phyloP scores from a whole-genome alignment of 2,113 vertebrate genomes.

The Leptocoma aspasia region DNA sequence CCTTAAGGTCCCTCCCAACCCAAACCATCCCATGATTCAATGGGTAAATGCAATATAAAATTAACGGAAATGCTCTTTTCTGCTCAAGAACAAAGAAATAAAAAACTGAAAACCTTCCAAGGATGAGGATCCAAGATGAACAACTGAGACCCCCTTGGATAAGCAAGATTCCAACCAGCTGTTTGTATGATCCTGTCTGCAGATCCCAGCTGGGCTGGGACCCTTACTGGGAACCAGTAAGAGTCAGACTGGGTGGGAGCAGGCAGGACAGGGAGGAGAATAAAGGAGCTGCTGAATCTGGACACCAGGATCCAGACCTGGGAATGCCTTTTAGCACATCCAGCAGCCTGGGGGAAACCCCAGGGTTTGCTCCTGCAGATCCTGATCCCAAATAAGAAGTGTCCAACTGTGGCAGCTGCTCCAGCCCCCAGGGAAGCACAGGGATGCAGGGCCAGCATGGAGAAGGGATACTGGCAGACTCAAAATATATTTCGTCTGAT shows the following conservation, averaged over 20 bases:
- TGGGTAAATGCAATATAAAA: background rate
- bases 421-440: background rate
- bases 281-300: background rate
- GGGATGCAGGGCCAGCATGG: fast-evolving
- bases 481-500: background rate
- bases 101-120: background rate
- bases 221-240: background rate
- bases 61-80: background rate
- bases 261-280: background rate
- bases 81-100: background rate
- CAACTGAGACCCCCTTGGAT: fast-evolving
- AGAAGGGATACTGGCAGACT: background rate
- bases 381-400: background rate
- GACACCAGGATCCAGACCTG: background rate
- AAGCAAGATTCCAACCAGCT: background rate
- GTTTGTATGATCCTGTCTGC: background rate
- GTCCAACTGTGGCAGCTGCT: background rate
- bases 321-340: background rate
- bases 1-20: background rate
- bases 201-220: background rate
- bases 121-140: background rate
- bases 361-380: background rate
- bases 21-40: background rate
- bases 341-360: background rate
- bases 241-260: background rate